Conservation (phyloP, 2,888 invertebrate genomes). For the Calameuta filiformis region DNA sequence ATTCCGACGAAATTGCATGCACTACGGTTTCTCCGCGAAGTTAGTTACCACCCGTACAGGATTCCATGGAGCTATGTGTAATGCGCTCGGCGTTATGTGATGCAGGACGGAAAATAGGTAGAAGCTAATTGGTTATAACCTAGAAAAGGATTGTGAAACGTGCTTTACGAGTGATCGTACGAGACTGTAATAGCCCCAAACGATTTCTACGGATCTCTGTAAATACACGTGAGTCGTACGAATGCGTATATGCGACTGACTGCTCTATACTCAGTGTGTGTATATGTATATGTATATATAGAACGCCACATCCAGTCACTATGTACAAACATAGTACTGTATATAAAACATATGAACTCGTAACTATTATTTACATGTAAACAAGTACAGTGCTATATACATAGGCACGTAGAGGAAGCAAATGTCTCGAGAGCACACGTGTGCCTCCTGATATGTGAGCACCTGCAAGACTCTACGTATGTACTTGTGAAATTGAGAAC, state of each 20-base stretch:
- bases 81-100: neutral
- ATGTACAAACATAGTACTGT: neutral
- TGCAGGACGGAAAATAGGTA: neutral
- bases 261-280: neutral
- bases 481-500: neutral
- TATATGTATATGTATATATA: neutral
- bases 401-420: neutral
- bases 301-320: too few species aligned
- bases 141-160: neutral
- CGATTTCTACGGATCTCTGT: neutral
- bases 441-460: neutral
- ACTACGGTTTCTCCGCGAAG: neutral
- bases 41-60: neutral
- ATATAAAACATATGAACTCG: neutral
- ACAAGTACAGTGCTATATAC: neutral
- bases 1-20: neutral
- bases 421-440: neutral
- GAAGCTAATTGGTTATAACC: neutral
- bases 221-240: neutral
- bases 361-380: neutral
- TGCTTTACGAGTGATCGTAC: neutral
- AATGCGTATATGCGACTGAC: neutral
- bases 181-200: neutral
- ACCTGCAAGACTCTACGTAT: neutral
- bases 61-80: neutral